Conservation (phyloP, 2,888 invertebrate genomes). For the Bhutanitis thaidina region DNA sequence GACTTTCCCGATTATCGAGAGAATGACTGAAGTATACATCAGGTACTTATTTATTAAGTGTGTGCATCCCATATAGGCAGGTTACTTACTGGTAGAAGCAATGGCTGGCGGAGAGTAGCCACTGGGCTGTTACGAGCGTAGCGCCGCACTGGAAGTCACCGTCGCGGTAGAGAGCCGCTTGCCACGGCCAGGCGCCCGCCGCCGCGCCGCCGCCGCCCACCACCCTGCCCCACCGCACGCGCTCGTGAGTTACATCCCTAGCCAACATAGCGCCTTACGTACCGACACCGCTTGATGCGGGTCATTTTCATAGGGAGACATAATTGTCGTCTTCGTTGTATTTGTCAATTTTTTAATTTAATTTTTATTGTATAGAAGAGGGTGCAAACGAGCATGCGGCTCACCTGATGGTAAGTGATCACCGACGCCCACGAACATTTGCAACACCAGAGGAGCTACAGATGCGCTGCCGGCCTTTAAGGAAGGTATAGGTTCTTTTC, state of each 20-base stretch:
- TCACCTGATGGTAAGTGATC: too few species aligned
- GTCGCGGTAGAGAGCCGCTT: slow-evolving; percentile 91
- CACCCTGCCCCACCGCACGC: slow-evolving; percentile 82
- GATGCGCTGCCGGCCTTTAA: too few species aligned
- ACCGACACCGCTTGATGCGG: background rate
- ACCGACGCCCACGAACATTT: too few species aligned
- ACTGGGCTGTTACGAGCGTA: slow-evolving; percentile 84
- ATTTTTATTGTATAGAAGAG: too few species aligned
- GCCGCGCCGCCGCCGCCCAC: slow-evolving; percentile 89
- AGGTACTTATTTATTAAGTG: too few species aligned
- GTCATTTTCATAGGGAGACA: background rate
- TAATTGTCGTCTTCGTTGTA: too few species aligned
- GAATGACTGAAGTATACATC: too few species aligned
- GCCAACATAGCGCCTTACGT: slow-evolving; percentile 77
- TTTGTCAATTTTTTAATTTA: too few species aligned
- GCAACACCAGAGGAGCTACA: too few species aligned
- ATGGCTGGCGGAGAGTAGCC: slow-evolving; percentile 90
- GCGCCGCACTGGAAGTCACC: slow-evolving; percentile 92
- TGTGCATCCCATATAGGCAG: background rate
- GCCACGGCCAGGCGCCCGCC: slow-evolving; percentile 91
- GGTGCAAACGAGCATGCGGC: too few species aligned
- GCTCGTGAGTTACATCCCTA: slow-evolving; percentile 52
- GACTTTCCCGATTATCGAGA: too few species aligned
- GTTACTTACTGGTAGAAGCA: slow-evolving; percentile 87
- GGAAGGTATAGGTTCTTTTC: too few species aligned